phyloP scores from a whole-genome alignment of 92 coral and sea anemone genomes.

The Nematostella vectensis region DNA sequence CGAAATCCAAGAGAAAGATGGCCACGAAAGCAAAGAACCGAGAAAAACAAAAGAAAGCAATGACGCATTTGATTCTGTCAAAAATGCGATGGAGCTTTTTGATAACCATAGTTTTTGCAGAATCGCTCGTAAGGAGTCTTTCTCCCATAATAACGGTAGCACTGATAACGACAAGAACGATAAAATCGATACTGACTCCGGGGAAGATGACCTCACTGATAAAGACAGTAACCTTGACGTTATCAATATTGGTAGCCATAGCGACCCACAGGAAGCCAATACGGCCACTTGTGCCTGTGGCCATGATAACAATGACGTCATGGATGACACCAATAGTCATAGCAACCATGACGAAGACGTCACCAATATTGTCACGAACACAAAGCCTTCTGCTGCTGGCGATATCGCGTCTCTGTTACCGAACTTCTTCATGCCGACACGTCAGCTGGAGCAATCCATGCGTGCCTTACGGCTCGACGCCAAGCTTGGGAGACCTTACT shows the following conservation, averaged over 20 bases:
- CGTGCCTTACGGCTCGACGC: conserved; percentile 69
- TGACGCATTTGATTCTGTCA: too few species aligned
- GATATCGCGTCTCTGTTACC: conserved; percentile 22
- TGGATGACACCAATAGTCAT: conserved; percentile 7
- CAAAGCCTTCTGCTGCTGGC: neutral
- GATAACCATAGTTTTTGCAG: too few species aligned
- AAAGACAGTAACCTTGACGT: neutral
- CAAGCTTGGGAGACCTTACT: conserved; percentile 16
- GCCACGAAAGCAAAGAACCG: neutral
- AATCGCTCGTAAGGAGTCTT: neutral
- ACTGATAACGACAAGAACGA: neutral
- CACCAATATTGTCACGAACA: neutral
- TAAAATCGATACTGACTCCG: neutral
- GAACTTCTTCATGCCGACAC: conserved; percentile 90
- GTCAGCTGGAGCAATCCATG: conserved; percentile 84
- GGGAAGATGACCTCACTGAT: neutral
- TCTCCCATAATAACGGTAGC: neutral
- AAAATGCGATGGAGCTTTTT: neutral
- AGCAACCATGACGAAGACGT: neutral
- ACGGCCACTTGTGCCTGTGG: neutral
- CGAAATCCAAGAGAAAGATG: neutral
- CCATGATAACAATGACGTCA: conserved; percentile 1
- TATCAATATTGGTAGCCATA: neutral
- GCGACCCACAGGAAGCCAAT: neutral
- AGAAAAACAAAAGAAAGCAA: neutral